Evolutionary conservation across 2,797 vertebrate genomes (phyloP), one percentile per base, ranked within the genome.

Genomic region (Heterohyrax brucei): DNA sequence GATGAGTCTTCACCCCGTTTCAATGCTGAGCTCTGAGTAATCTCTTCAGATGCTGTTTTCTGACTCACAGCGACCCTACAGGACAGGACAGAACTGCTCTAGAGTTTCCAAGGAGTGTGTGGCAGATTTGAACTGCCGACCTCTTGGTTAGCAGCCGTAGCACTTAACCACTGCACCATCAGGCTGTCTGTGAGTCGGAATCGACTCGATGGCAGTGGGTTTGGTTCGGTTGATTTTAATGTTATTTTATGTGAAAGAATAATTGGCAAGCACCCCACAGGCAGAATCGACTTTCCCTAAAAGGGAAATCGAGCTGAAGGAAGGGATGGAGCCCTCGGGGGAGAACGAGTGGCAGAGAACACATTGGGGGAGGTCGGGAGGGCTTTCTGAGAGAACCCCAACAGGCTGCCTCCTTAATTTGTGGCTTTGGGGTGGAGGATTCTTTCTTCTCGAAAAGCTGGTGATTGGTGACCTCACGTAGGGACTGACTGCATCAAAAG

Each of bases 1-100:
- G 68, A 61, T 62, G 73, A 39, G 59, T 79, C 85, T 93, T 33
- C 73, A 4, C 64, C 53, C 61, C 81, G 86, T 96, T 92, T 90
- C 90, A 8, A 79, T 89, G 88, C 73, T 80, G 80, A 91, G 70
- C 93, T 66, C n/a, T 92, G 89, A 95, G 83, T 89, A 90, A 97
- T 96, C 95, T 89, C 94, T 95, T 92, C 95, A 88, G 96, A 92
- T 94, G 79, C 89, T 92, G 82, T 96, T 95, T 90, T 87, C 64
- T 94, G 90, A 39, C 39, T 39, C 39, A 39, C 39, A 39, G 39
- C 39, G 39, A 39, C 39, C 39, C 39, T 39, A 39, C 39, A 39
- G 39, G 39, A 39, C 39, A 39, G 39, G 39, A 39, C 39, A 39
- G 39, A 39, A 39, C 39, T 39, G 39, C 39, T 39, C 39, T 39